Conservation (phyloP, 2,113 vertebrate genomes). For the Neodontobutis hainanensis region DNA sequence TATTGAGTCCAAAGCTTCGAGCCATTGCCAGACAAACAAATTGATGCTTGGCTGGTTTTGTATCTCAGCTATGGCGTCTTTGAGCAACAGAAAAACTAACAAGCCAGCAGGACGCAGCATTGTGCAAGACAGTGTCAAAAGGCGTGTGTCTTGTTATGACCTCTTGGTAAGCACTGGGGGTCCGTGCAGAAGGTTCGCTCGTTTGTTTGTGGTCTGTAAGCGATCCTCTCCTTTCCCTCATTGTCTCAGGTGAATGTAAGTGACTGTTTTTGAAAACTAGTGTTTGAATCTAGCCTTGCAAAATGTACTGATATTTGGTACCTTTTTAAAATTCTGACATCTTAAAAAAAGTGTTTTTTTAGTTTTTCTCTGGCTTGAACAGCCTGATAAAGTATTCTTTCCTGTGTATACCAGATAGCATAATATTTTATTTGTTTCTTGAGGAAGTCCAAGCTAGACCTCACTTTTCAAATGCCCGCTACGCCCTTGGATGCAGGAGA, state of each 20-base stretch:
- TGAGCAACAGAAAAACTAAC: slow-evolving; percentile 26
- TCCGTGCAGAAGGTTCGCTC: background rate
- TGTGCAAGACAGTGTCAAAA: slow-evolving; percentile 4
- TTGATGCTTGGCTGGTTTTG: slow-evolving; percentile 20
- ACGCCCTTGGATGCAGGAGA: too few relatives aligned
- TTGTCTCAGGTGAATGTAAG: background rate
- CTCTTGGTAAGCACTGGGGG: slow-evolving; percentile 9
- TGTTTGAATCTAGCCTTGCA: too few relatives aligned
- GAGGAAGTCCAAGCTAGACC: too few relatives aligned
- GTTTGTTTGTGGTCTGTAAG: background rate
- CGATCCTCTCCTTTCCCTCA: background rate
- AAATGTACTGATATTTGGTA: too few relatives aligned
- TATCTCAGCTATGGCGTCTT: slow-evolving; percentile 12
- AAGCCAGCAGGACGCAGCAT: slow-evolving; percentile 9
- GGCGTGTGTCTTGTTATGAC: slow-evolving; percentile 2
- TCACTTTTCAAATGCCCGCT: too few relatives aligned
- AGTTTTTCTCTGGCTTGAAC: too few relatives aligned
- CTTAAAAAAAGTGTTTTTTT: too few relatives aligned
- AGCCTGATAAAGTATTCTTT: too few relatives aligned
- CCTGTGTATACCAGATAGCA: too few relatives aligned
- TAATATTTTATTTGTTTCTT: too few relatives aligned
- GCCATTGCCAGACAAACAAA: slow-evolving; percentile 30
- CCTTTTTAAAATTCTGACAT: too few relatives aligned
- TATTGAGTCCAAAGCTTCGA: slow-evolving; percentile 36
- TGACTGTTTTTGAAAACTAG: too few relatives aligned